Conservation (phyloP, 2,888 invertebrate species). For the Beris morrisii region DNA sequence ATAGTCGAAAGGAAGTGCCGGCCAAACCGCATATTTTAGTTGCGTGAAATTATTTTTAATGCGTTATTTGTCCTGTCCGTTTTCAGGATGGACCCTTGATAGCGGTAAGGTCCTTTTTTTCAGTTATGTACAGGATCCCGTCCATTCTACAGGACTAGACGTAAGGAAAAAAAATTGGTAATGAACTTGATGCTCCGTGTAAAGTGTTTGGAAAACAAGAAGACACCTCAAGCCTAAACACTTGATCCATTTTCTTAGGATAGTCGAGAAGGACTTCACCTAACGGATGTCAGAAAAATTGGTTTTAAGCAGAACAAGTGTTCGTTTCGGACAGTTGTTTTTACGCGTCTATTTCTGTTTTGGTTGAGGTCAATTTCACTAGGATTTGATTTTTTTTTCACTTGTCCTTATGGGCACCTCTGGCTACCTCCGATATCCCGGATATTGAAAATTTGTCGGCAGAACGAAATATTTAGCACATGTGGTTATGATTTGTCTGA, state of each 20-base stretch:
- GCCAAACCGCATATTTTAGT: constrained; percentile 19
- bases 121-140: neutral
- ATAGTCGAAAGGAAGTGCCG: neutral
- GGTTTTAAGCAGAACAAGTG: constrained; percentile 7
- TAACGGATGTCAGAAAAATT: constrained; percentile 2
- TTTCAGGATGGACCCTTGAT: neutral
- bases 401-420: too few species aligned
- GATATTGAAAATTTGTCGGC: constrained; percentile 22
- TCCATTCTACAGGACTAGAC: constrained; percentile 7
- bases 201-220: constrained; percentile 18
- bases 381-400: too few species aligned
- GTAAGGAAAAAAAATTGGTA: neutral
- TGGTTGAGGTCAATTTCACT: neutral
- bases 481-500: constrained; percentile 11
- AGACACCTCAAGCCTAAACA: constrained; percentile 13
- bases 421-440: neutral
- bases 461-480: constrained; percentile 16
- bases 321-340: constrained; percentile 10
- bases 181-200: neutral
- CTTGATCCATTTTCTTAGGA: neutral
- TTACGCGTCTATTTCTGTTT: neutral
- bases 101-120: constrained; percentile 6
- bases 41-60: constrained; percentile 31
- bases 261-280: neutral
- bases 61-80: constrained; percentile 20